These are phyloP conservation scores for Blastobasis lacticolella DNA, from an alignment of 2,888 invertebrate genomes.

Conservation along the genomic window DNA sequence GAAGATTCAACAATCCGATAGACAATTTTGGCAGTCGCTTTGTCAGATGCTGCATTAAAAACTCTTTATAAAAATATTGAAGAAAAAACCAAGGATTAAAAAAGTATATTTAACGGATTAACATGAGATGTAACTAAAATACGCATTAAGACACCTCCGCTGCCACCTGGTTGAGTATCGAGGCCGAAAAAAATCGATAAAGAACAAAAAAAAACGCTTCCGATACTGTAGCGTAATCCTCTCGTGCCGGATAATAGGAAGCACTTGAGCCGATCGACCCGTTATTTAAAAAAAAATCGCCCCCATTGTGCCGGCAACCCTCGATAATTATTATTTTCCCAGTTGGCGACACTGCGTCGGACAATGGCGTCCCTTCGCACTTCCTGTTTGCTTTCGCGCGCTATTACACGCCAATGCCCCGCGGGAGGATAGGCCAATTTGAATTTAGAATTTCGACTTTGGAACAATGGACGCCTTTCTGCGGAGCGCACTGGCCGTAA, in stretches of 20 bases:
- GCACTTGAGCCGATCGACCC: conserved; percentile 69
- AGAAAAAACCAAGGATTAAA: conserved; percentile 10
- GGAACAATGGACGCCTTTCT: conserved; percentile 59
- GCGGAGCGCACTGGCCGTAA: conserved; percentile 43
- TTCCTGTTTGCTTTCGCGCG: conserved; percentile 73
- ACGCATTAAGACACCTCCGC: conserved; percentile 59
- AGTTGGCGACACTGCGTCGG: conserved; percentile 68
- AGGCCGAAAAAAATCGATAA: conserved; percentile 22
- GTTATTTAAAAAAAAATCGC: conserved; percentile 55
- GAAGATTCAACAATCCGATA: too few species aligned
- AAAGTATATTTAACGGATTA: conserved; percentile 52
- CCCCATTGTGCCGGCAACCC: conserved; percentile 60
- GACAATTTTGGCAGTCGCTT: too few species aligned
- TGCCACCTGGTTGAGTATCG: conserved; percentile 46
- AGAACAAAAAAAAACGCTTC: conserved; percentile 38
- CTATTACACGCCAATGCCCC: conserved; percentile 70
- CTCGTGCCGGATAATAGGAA: conserved; percentile 60
- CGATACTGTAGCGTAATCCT: conserved; percentile 65
- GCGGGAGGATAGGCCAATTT: conserved; percentile 67
- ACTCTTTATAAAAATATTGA: too few species aligned
- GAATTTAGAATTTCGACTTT: conserved; percentile 63
- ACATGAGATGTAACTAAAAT: conserved; percentile 44
- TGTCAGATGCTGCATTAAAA: too few species aligned
- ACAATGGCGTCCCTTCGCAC: conserved; percentile 61
- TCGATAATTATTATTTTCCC: conserved; percentile 73